Conservation (phyloP, 2,797 vertebrate genomes). For the Sebastes iracundus region DNA sequence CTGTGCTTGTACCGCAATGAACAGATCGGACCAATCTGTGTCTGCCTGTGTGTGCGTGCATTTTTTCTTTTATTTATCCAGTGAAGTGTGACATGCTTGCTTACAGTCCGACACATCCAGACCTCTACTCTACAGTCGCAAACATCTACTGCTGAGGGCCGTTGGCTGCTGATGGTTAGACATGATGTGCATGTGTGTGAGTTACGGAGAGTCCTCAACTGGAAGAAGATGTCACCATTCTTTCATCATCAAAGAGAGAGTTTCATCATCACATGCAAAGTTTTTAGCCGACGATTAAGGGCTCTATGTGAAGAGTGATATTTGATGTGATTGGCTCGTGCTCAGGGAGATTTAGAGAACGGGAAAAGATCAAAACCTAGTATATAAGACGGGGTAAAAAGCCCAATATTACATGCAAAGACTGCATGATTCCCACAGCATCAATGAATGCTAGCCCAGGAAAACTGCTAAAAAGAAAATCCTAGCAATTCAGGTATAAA, state of each 20-base stretch:
- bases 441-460: constrained; percentile 15
- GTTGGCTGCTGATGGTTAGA: not conserved
- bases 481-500: not conserved
- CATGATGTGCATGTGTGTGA: not conserved
- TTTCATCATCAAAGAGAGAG: constrained; percentile 50
- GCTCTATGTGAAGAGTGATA: not conserved
- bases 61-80: constrained; percentile 25
- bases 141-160: not conserved
- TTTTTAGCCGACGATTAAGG: constrained; percentile 3
- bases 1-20: constrained; percentile 39
- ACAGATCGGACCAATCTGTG: constrained; percentile 30
- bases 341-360: not conserved
- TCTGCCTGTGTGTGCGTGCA: constrained; percentile 9
- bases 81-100: constrained; percentile 1
- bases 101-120: constrained; percentile 6
- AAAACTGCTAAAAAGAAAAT: constrained; percentile 6
- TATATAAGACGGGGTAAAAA: not conserved
- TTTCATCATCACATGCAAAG: constrained; percentile 24
- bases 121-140: constrained; percentile 5
- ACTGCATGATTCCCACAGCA: not conserved
- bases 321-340: not conserved
- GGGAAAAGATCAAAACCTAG: constrained; percentile 18
- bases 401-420: not conserved
- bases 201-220: not conserved
- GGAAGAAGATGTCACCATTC: not conserved